Evolutionary conservation across 2,113 vertebrate species (phyloP).

Genomic region (Opisthocomus hoazin): DNA sequence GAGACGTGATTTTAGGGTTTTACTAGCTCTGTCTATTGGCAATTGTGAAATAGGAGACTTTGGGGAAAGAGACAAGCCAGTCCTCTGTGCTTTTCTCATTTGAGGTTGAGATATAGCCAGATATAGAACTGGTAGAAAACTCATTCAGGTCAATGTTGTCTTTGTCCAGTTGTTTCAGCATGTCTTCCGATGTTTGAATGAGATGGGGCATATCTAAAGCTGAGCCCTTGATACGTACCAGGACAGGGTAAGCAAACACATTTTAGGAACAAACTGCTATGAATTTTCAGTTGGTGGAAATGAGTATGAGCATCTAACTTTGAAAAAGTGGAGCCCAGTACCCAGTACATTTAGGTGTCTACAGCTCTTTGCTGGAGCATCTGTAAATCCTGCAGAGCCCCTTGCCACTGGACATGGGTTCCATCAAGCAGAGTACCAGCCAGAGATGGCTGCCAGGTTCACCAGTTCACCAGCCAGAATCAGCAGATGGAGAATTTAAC

Average conservation of each 20-base stretch:
- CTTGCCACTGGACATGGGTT: not conserved
- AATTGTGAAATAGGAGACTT: not conserved
- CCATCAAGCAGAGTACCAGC: not conserved
- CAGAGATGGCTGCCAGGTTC: not conserved
- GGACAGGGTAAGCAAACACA: not conserved
- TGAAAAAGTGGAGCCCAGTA: not conserved
- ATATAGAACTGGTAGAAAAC: not conserved
- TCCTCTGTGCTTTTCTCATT: not conserved
- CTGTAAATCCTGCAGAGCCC: not conserved
- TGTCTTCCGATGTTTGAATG: not conserved
- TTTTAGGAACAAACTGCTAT: not conserved
- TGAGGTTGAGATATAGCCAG: not conserved
- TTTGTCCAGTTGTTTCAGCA: not conserved
- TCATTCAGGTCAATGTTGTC: not conserved
- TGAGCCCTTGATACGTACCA: not conserved
- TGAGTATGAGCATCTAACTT: not conserved
- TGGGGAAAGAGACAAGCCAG: not conserved
- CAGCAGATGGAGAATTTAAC: not conserved
- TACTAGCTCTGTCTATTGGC: not conserved
- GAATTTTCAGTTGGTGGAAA: not conserved
- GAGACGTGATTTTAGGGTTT: not conserved
- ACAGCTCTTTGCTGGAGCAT: not conserved
- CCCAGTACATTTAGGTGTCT: not conserved
- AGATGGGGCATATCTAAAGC: not conserved
- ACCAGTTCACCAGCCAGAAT: not conserved